Percentiles rank a stretch among this genome's conserved stretches.
Conservation (phyloP, 2,888 invertebrate species). For the Geophilus truncorum region DNA sequence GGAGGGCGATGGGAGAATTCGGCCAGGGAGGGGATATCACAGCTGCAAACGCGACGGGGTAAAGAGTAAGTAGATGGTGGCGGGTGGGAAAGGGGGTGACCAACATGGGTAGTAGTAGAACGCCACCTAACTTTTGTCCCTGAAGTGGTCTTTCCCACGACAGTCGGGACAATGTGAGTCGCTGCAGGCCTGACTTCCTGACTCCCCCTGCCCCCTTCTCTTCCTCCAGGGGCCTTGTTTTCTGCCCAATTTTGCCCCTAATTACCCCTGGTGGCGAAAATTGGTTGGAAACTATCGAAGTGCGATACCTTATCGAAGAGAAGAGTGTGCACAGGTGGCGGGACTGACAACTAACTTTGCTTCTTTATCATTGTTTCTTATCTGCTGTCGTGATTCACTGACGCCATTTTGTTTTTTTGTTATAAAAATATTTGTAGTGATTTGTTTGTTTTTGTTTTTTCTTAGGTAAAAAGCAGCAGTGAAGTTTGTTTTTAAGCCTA, state of each 20-base stretch:
- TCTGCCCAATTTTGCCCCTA: background rate
- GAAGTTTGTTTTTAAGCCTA: no score
- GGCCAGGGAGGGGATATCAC: background rate
- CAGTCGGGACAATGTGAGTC: background rate
- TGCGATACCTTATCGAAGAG: background rate
- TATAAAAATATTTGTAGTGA: no score
- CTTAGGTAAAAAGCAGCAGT: no score
- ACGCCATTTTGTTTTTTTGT: background rate
- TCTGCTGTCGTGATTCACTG: no score
- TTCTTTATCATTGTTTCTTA: background rate
- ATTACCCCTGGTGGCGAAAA: background rate
- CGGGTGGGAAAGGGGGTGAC: background rate
- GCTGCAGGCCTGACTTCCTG: slow-evolving; percentile 2
- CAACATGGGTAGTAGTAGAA: background rate
- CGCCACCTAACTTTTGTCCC: slow-evolving; percentile 20
- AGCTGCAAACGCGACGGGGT: slow-evolving; percentile 9
- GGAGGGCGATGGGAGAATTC: background rate
- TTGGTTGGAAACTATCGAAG: background rate
- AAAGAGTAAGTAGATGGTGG: background rate
- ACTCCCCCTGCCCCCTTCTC: background rate
- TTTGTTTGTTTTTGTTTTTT: no score
- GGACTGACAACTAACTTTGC: background rate
- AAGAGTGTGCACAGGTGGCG: background rate
- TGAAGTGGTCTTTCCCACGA: slow-evolving; percentile 16
- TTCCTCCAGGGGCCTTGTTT: background rate